Conservation (phyloP, 2,888 invertebrate species). For the Metallyticus violacea region DNA sequence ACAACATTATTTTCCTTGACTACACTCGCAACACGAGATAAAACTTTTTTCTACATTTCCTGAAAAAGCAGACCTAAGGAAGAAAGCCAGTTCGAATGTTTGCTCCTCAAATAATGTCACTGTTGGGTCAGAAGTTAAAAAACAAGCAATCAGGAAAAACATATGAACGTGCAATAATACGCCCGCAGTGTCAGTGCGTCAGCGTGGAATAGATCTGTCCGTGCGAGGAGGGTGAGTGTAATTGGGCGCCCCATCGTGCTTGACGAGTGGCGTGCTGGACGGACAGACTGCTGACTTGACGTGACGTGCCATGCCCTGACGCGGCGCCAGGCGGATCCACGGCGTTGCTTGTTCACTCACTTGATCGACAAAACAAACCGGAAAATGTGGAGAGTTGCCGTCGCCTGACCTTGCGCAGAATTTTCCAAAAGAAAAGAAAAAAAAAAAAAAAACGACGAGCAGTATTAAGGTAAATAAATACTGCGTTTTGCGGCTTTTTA, state of each 20-base stretch:
- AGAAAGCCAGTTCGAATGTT: no score
- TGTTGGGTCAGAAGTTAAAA: background rate
- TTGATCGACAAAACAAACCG: background rate
- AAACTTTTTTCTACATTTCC: no score
- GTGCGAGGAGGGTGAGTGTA: background rate
- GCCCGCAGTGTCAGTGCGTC: background rate
- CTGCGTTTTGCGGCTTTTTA: no score
- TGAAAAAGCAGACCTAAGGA: no score
- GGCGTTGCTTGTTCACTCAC: background rate
- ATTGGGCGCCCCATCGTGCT: background rate
- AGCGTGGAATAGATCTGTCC: background rate
- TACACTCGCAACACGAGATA: no score
- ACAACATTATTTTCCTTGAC: no score
- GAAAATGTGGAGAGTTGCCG: no score
- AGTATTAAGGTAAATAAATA: no score
- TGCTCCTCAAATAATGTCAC: no score
- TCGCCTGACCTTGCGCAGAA: background rate
- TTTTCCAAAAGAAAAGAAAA: no score
- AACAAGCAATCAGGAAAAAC: background rate
- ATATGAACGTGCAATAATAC: background rate
- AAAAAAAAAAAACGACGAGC: no score
- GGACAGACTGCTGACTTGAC: background rate
- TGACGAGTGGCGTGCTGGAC: background rate
- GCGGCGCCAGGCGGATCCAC: conserved; percentile 11
- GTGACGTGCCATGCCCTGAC: background rate